Evolutionary conservation across 2,888 invertebrate species (phyloP).

Genomic region (Machimus atricapillus): DNA sequence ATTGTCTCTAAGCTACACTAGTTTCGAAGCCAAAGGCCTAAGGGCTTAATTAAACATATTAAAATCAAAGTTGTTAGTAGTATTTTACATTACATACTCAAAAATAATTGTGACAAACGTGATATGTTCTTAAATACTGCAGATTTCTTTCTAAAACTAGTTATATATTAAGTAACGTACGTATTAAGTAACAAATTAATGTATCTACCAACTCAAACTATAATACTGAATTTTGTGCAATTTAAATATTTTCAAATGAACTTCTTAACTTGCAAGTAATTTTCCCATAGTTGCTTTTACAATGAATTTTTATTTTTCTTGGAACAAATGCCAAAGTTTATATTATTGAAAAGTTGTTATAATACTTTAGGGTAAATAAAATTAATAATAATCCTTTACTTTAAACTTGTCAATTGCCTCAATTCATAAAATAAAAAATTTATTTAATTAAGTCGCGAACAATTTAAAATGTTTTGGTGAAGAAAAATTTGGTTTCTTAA

Average conservation of each 20-base stretch:
- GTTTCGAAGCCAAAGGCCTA: neutral
- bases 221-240: conserved; percentile 11
- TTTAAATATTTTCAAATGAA: neutral
- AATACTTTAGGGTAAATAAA: too few relatives aligned
- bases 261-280: neutral
- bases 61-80: neutral
- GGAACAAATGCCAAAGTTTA: neutral
- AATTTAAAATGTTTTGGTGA: too few relatives aligned
- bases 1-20: neutral
- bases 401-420: too few relatives aligned
- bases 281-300: neutral
- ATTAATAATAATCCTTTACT: too few relatives aligned
- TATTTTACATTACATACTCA: neutral
- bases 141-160: neutral
- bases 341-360: too few relatives aligned
- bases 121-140: conserved; percentile 19
- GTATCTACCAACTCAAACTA: neutral
- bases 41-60: neutral
- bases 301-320: neutral
- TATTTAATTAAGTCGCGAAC: too few relatives aligned
- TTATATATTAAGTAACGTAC: neutral
- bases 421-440: too few relatives aligned
- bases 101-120: neutral
- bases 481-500: too few relatives aligned
- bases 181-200: neutral